Conservation (phyloP, 2,113 vertebrate species). For the Embiotoca jacksoni region DNA sequence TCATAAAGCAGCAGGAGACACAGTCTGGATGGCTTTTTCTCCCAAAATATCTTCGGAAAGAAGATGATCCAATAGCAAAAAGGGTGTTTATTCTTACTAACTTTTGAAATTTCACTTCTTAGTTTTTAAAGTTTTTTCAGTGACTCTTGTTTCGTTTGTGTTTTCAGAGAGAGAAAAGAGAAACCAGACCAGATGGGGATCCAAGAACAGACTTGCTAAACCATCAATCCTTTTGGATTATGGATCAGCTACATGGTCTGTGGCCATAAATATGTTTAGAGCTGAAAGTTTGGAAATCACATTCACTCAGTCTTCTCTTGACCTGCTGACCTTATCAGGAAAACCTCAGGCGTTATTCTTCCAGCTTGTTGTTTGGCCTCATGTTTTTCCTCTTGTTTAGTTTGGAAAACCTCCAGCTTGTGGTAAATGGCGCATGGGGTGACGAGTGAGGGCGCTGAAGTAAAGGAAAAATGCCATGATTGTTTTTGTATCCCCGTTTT, state of each 20-base stretch:
- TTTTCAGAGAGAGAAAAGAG: conserved; percentile 57
- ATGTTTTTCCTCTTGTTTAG: conserved; percentile 51
- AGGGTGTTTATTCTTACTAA: background rate
- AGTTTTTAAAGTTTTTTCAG: background rate
- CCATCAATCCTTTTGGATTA: conserved; percentile 21
- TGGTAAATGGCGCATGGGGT: conserved; percentile 51
- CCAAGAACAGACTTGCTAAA: conserved; percentile 48
- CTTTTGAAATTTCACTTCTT: background rate
- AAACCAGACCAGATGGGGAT: conserved; percentile 34
- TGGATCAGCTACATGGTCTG: conserved; percentile 10
- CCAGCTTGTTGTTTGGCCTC: conserved; percentile 32
- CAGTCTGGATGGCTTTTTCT: background rate
- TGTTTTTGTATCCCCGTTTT: conserved; percentile 62
- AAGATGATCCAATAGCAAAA: conserved; percentile 1
- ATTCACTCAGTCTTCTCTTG: conserved; percentile 28
- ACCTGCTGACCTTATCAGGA: conserved; percentile 47
- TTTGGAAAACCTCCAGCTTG: conserved; percentile 61
- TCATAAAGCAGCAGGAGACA: conserved; percentile 18
- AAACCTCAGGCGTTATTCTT: conserved; percentile 37
- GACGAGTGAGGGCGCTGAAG: conserved; percentile 50
- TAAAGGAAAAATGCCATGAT: conserved; percentile 45
- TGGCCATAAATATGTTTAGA: conserved; percentile 3
- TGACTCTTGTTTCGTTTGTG: conserved; percentile 14
- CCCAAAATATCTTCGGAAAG: conserved; percentile 12
- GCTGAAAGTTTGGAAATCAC: conserved; percentile 32